These are phyloP conservation scores for Tortricodes alternella DNA, from an alignment of 2,888 invertebrate genomes.

Conservation along the genomic window DNA sequence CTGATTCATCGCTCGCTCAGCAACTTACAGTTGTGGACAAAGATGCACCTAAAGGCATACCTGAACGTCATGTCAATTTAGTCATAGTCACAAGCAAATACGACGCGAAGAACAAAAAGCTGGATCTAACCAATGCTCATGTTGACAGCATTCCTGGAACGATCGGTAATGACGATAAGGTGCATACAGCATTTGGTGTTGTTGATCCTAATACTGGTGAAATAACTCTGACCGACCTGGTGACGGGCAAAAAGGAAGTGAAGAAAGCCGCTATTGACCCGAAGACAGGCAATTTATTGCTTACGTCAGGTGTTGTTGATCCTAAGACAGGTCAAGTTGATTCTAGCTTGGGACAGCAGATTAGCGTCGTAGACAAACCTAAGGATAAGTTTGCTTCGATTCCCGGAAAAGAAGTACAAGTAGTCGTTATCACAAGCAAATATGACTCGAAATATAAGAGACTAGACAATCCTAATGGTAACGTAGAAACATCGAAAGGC, in stretches of 20 bases:
- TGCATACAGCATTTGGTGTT: conserved; percentile 82
- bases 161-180: conserved; percentile 74
- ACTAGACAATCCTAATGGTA: conserved; percentile 79
- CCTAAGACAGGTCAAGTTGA: conserved; percentile 82
- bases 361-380: conserved; percentile 68
- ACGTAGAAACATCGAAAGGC: conserved; percentile 76
- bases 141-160: conserved; percentile 68
- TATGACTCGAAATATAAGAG: conserved; percentile 81
- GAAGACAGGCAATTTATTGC: conserved; percentile 83
- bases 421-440: conserved; percentile 80
- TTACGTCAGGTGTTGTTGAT: conserved; percentile 82
- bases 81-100: conserved; percentile 82
- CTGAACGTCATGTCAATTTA: conserved; percentile 76
- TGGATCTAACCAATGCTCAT: conserved; percentile 77
- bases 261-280: conserved; percentile 85
- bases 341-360: conserved; percentile 81
- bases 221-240: conserved; percentile 81
- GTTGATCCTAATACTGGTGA: conserved; percentile 83
- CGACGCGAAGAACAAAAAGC: conserved; percentile 79
- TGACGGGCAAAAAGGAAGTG: conserved; percentile 84
- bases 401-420: conserved; percentile 75
- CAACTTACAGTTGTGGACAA: conserved; percentile 75
- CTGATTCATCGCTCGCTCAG: conserved; percentile 85
- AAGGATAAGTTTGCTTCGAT: conserved; percentile 66
- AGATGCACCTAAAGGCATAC: conserved; percentile 69